Conservation (phyloP, 2,797 vertebrate species). For the Geotrypetes seraphini region DNA sequence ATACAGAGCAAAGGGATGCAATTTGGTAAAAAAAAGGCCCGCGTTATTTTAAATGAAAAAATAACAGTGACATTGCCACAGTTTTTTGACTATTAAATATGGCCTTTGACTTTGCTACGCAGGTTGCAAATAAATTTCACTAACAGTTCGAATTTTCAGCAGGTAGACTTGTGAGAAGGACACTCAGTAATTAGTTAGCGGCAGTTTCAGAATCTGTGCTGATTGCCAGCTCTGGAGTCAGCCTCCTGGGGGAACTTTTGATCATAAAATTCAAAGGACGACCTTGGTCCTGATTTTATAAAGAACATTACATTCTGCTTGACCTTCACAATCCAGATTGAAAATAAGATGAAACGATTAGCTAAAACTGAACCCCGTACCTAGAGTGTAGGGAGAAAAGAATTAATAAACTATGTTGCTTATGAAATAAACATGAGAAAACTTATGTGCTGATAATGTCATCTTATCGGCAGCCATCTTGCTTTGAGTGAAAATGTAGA, state of each 20-base stretch:
- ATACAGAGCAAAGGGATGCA: neutral
- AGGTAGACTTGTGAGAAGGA: neutral
- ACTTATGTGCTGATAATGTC: slow-evolving; percentile 21
- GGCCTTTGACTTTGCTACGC: slow-evolving; percentile 3
- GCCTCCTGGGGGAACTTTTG: slow-evolving; percentile 19
- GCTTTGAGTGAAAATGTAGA: too few relatives aligned
- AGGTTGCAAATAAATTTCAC: neutral
- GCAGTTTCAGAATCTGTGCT: slow-evolving; percentile 4
- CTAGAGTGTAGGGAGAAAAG: slow-evolving; percentile 8
- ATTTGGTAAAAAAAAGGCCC: neutral
- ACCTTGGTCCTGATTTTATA: slow-evolving; percentile 24
- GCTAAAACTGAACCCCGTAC: slow-evolving; percentile 23
- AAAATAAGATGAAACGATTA: slow-evolving; percentile 34
- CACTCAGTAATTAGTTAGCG: slow-evolving; percentile 16
- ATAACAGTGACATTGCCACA: neutral
- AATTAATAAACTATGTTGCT: slow-evolving; percentile 12
- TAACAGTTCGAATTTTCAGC: slow-evolving; percentile 3
- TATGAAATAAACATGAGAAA: slow-evolving; percentile 40
- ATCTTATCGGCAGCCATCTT: slow-evolving; percentile 20
- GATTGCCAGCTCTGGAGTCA: slow-evolving; percentile 10
- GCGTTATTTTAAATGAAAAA: neutral
- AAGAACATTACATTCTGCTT: slow-evolving; percentile 21
- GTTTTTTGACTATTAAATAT: neutral
- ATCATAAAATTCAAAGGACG: slow-evolving; percentile 28
- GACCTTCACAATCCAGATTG: slow-evolving; percentile 25